phyloP scores from a whole-genome alignment of 2,113 vertebrate species.

The Planiliza haematocheilus region DNA sequence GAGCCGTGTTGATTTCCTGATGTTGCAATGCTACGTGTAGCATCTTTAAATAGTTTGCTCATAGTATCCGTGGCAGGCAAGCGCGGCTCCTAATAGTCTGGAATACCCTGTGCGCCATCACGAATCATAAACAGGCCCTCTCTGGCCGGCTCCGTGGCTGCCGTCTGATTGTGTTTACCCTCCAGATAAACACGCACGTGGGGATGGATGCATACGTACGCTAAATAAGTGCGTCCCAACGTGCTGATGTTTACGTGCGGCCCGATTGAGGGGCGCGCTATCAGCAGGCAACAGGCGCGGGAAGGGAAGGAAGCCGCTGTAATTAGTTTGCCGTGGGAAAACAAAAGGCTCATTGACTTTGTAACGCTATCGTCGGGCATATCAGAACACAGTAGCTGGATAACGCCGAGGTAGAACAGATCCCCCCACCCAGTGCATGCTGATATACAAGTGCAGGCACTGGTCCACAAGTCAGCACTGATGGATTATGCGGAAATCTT shows the following conservation, averaged over 20 bases:
- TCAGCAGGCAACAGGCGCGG: constrained; percentile 59
- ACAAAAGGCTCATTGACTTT: constrained; percentile 70
- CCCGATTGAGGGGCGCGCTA: constrained; percentile 57
- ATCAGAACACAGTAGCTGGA: constrained; percentile 53
- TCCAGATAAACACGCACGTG: constrained; percentile 1
- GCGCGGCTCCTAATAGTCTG: constrained; percentile 64
- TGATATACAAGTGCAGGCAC: constrained; percentile 34
- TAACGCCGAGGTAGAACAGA: constrained; percentile 39
- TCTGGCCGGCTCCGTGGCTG: neutral
- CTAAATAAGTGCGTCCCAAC: neutral
- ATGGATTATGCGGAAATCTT: too few relatives aligned
- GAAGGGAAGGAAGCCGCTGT: constrained; percentile 68
- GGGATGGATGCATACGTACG: neutral
- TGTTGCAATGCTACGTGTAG: constrained; percentile 43
- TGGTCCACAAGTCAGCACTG: neutral
- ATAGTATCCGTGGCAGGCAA: constrained; percentile 34
- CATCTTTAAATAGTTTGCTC: constrained; percentile 67
- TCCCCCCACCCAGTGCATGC: constrained; percentile 25
- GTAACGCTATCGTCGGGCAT: constrained; percentile 54
- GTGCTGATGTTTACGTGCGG: constrained; percentile 44
- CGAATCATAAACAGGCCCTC: constrained; percentile 13
- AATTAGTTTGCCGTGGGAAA: constrained; percentile 69
- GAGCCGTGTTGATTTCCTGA: constrained; percentile 62
- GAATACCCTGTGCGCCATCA: constrained; percentile 13
- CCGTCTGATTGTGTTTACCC: constrained; percentile 37